Percentiles rank a stretch among this genome's conserved stretches.
Conservation (phyloP, 2,888 invertebrate genomes). For the Emmelina monodactyla region DNA sequence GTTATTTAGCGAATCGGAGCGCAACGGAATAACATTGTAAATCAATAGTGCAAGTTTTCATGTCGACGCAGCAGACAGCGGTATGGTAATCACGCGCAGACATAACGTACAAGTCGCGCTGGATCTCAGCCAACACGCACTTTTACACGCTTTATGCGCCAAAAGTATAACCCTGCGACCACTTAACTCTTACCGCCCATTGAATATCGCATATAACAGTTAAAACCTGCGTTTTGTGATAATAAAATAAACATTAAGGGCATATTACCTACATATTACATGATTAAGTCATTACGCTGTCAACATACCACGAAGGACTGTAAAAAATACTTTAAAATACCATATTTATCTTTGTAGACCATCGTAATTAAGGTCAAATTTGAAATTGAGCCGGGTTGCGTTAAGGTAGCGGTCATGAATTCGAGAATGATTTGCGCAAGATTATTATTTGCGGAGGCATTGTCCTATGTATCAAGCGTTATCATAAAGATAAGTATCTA, state of each 20-base stretch:
- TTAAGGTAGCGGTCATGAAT: no score
- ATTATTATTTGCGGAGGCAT: neutral
- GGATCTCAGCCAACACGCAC: neutral
- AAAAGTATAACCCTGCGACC: neutral
- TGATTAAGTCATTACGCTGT: constrained; percentile 32
- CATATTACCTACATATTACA: constrained; percentile 26
- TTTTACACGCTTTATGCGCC: neutral
- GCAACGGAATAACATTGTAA: neutral
- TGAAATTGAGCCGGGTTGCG: constrained; percentile 11
- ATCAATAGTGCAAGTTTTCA: neutral
- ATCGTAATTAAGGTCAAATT: constrained; percentile 30
- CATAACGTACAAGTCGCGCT: neutral
- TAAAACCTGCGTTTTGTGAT: constrained; percentile 23
- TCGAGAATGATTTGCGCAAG: neutral
- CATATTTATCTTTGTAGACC: constrained; percentile 27
- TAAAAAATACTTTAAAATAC: no score
- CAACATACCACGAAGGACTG: constrained; percentile 12
- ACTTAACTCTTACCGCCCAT: neutral
- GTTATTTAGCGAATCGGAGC: neutral
- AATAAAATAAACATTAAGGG: constrained; percentile 26
- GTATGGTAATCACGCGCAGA: neutral
- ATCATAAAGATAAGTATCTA: constrained; percentile 2
- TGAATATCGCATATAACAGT: no score
- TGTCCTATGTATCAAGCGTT: constrained; percentile 1
- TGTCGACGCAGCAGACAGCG: neutral